These are phyloP conservation scores for Pandemis heparana DNA, from an alignment of 2,888 invertebrate species.

Conservation along the genomic window DNA sequence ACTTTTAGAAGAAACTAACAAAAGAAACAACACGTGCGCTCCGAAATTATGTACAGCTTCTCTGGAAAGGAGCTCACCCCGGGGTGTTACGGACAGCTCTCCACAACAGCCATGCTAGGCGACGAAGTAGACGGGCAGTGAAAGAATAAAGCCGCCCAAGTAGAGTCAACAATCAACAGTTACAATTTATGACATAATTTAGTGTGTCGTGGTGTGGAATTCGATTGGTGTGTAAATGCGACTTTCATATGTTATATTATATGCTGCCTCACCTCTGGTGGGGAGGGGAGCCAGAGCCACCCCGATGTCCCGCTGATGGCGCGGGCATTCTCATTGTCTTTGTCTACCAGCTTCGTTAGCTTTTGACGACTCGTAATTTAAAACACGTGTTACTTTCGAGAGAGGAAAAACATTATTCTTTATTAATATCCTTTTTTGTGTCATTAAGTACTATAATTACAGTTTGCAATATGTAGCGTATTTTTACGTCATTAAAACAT, in stretches of 20 bases:
- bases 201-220: background rate
- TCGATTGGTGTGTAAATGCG: background rate
- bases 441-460: background rate
- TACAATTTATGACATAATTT: background rate
- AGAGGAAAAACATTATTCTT: background rate
- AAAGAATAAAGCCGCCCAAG: background rate
- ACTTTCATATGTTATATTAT: too few relatives aligned
- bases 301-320: background rate
- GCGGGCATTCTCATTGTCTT: background rate
- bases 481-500: background rate
- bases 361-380: background rate
- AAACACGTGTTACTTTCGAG: background rate
- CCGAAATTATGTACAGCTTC: slow-evolving; percentile 2
- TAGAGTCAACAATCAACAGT: background rate
- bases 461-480: background rate
- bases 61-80: background rate
- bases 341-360: background rate
- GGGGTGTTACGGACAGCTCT: background rate
- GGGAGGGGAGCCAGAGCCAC: background rate
- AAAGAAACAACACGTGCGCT: slow-evolving; percentile 30
- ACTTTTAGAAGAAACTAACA: background rate
- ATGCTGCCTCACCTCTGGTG: too few relatives aligned
- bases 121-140: background rate
- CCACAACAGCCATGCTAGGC: background rate
- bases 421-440: background rate